Evolutionary conservation across 2,113 vertebrate species (phyloP), one percentile per base, ranked within the genome.

Genomic region (Eudyptes chrysolophus): DNA sequence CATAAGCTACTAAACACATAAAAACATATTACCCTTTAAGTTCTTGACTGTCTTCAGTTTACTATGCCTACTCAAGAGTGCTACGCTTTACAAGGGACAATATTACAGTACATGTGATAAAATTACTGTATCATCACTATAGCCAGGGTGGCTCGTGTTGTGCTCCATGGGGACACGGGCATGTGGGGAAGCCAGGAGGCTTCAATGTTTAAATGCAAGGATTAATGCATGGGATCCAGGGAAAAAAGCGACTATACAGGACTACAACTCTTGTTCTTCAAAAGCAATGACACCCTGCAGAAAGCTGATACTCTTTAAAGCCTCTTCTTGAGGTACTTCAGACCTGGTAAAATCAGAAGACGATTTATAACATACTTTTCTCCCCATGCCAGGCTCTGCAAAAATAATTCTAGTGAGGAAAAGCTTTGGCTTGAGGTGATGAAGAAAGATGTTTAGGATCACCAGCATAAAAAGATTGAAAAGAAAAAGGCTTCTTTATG

Each of bases 11-110:
- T 76, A 27, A 93, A 91, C 84, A 77, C 74, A 85, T 68, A 89
- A 96, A 95, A 95, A 20, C 64, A 3, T 32, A 40, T 95, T 36
- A 38, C 85, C 89, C 88, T 84, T 90, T 75, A 60, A 94, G 92
- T 77, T 75, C 54, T 48, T 51, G 89, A 51, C 26, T 95, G 85
- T 94, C 49, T 82, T 15, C 27, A 20, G 87, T 95, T 97, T 95
- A 64, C 74, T 93, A 52, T 70, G 87, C 69, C 90, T 97, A 25
- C 91, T 89, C 21, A 36, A 62, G 90, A 82, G 75, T 11, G 89
- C 91, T 77, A 55, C 2, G 34, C 82, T 95, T 96, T 94, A 87
- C 65, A 87, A 90, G 94, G 84, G 60, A 52, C 70, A 34, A 18
- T 42, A 54, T 87, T 78, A 15, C 88, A 92, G 95, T 46, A 44